Percentiles rank a stretch among this genome's conserved stretches.
phyloP scores from a whole-genome alignment of 2,113 vertebrate genomes.

The Mohoua ochrocephala region DNA sequence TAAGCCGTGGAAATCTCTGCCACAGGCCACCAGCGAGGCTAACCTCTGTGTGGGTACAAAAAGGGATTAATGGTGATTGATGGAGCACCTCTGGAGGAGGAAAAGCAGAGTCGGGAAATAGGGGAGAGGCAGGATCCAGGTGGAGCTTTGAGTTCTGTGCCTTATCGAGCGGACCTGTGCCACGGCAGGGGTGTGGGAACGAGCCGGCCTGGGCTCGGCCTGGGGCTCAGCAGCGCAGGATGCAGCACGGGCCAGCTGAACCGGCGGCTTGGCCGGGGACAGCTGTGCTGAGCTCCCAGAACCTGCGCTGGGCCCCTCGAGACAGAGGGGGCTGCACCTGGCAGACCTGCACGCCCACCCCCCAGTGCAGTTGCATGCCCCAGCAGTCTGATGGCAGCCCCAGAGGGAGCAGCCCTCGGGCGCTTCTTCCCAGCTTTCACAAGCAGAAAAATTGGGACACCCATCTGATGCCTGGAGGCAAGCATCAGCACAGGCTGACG shows the following conservation, averaged over 20 bases:
- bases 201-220: neutral
- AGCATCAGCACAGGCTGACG: neutral
- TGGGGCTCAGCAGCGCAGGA: neutral
- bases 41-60: neutral
- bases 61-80: neutral
- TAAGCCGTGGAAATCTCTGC: neutral
- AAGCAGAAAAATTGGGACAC: neutral
- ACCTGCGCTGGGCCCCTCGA: neutral
- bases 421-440: neutral
- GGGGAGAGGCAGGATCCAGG: neutral
- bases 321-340: neutral
- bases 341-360: neutral
- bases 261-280: neutral
- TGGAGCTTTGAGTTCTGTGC: neutral
- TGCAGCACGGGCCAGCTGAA: neutral
- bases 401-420: neutral
- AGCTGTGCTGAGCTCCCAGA: neutral
- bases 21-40: neutral
- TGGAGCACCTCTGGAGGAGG: neutral
- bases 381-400: neutral
- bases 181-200: neutral
- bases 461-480: neutral
- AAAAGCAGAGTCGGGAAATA: neutral
- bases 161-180: neutral
- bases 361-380: neutral